Evolutionary conservation across 2,113 vertebrate genomes (phyloP).

Genomic region (Oncorhynchus tshawytscha): DNA sequence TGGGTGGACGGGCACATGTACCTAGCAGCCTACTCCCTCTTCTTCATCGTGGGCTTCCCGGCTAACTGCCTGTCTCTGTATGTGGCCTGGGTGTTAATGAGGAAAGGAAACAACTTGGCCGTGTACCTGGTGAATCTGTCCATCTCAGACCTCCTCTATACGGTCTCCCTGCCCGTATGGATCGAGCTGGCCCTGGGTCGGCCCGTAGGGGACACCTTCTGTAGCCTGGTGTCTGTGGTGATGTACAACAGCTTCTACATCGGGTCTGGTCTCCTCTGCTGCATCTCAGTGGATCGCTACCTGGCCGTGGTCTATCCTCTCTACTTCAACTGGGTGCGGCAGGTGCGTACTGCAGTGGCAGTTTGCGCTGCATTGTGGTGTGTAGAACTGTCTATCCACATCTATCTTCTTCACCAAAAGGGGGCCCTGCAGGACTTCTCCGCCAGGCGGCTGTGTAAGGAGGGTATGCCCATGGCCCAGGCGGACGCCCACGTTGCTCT

Average conservation of each 20-base stretch:
- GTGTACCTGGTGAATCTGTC: constrained; percentile 82
- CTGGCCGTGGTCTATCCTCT: constrained; percentile 83
- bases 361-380: constrained; percentile 75
- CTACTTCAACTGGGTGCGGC: constrained; percentile 59
- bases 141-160: constrained; percentile 80
- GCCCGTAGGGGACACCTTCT: constrained; percentile 66
- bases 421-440: constrained; percentile 65
- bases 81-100: constrained; percentile 79
- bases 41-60: constrained; percentile 80
- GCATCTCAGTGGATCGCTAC: constrained; percentile 84
- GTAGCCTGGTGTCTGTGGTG: constrained; percentile 78
- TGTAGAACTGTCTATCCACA: constrained; percentile 73
- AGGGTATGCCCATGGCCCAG: constrained; percentile 8
- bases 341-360: constrained; percentile 65
- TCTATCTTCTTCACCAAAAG: constrained; percentile 66
- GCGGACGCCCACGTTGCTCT: constrained; percentile 63
- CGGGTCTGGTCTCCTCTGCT: constrained; percentile 85
- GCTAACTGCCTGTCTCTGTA: constrained; percentile 84
- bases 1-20: constrained; percentile 37
- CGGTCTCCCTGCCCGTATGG: constrained; percentile 82
- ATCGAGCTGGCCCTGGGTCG: constrained; percentile 74
- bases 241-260: constrained; percentile 88
- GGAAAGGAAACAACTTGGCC: constrained; percentile 77
- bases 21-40: constrained; percentile 73
- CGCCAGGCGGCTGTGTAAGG: constrained; percentile 70